These are phyloP conservation scores for Coleophora deauratella DNA, from an alignment of 2,888 invertebrate species.

Conservation along the genomic window DNA sequence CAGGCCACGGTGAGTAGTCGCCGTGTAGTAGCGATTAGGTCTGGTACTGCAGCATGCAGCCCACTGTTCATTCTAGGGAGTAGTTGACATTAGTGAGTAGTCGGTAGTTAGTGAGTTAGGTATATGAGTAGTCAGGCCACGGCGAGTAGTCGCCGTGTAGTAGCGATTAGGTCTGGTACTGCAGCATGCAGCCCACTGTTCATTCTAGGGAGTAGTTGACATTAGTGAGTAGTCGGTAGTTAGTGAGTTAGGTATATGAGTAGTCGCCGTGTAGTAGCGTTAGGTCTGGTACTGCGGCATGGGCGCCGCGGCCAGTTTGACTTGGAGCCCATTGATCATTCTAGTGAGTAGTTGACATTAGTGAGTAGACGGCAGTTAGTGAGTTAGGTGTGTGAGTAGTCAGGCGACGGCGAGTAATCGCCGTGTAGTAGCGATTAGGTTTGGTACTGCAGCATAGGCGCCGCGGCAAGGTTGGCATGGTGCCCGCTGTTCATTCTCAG, in stretches of 20 bases:
- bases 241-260: constrained; percentile 17
- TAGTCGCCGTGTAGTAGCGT: constrained; percentile 75
- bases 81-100: too few relatives aligned
- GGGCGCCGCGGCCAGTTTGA: constrained; percentile 94
- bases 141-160: constrained; percentile 69
- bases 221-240: too few relatives aligned
- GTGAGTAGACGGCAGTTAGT: too few relatives aligned
- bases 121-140: constrained; percentile 51
- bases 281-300: constrained; percentile 99
- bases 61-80: too few relatives aligned
- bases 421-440: constrained; percentile 85
- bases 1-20: constrained; percentile 56
- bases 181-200: constrained; percentile 97
- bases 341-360: constrained; percentile 42
- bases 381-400: constrained; percentile 35
- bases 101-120: too few relatives aligned
- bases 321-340: constrained; percentile 97
- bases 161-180: constrained; percentile 95
- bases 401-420: constrained; percentile 65
- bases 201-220: too few relatives aligned
- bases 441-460: constrained; percentile 98
- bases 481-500: constrained; percentile 97
- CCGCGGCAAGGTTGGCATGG: constrained; percentile 95
- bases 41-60: constrained; percentile 94
- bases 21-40: constrained; percentile 85